Conservation (phyloP, 2,113 vertebrate genomes). For the Guaruba guarouba region DNA sequence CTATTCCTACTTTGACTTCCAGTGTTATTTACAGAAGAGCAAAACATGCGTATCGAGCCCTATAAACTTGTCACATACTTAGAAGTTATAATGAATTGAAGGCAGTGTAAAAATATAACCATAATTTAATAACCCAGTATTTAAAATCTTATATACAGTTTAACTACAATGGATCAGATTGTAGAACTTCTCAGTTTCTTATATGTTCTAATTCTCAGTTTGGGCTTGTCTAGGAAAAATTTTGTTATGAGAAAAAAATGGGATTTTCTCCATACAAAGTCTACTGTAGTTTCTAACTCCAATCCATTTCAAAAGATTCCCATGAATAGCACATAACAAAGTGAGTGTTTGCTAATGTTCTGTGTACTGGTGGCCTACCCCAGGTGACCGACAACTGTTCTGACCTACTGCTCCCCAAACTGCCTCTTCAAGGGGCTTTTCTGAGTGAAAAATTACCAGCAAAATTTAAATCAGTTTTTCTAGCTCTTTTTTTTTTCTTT, state of each 20-base stretch:
- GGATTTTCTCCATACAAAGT: background rate
- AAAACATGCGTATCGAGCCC: background rate
- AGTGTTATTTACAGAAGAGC: background rate
- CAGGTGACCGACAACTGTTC: background rate
- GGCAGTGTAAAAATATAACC: background rate
- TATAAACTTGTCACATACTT: background rate
- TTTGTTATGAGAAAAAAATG: too few relatives aligned
- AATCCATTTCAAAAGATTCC: background rate
- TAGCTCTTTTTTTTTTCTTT: background rate
- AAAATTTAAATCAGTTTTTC: background rate
- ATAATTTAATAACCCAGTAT: background rate
- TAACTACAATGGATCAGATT: background rate
- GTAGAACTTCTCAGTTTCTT: background rate
- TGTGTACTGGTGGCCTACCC: background rate
- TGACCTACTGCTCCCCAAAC: rapidly evolving
- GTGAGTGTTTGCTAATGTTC: rapidly evolving
- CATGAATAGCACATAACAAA: rapidly evolving
- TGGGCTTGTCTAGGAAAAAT: background rate
- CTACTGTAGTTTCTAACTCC: background rate
- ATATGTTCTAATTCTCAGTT: background rate
- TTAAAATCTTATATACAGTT: background rate
- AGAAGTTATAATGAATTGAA: background rate
- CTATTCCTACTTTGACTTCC: background rate
- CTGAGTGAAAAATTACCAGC: background rate
- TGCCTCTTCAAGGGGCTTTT: background rate